Evolutionary conservation across 2,888 invertebrate genomes (phyloP), one percentile per base, ranked within the genome.

Genomic region (Melangyna quadrimaculata): DNA sequence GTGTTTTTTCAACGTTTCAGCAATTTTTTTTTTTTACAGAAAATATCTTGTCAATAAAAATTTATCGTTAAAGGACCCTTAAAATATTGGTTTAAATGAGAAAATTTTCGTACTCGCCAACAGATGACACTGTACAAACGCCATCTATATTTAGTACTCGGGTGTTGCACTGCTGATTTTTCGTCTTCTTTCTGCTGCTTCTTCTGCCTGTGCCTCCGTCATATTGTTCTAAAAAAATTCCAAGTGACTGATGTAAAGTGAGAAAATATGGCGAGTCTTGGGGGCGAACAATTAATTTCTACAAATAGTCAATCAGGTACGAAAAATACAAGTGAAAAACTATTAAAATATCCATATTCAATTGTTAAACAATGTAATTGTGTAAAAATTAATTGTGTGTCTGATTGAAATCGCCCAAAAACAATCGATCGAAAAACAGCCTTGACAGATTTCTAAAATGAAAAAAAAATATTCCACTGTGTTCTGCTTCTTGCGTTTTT

Each of bases 181-280:
- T 80, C 67, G 32, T 70, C 55, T 35, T 59, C 22, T 14, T 6
- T 59, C 35, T 19, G 35, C 57, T 59, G 10, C 55, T 59, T 35
- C 22, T 59, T 59, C 59, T 32, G 32, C 48, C 29, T 63, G 37
- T 87, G 88, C 87, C 87, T 87, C 88, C 88, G 88, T 88, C 88
- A 88, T 90, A 88, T 88, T 88, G 90, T 90, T 89, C 90, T 89
- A 90, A 90, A 89, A 90, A 89, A 89, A 89, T 89, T 89, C 89
- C 88, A 89, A 89, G 90, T 90, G 90, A 89, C 89, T 90, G 89
- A 89, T 89, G 89, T 89, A 89, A 88, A 90, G 90, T 90, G 89
- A 88, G 89, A 89, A 91, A 92, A 92, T 91, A 92, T 92, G 92
- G 92, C 91, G 92, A 92, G 92, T 91, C 90, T 92, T 91, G 92